phyloP scores from a whole-genome alignment of 2,888 invertebrate species.

The Protophormia terraenovae region DNA sequence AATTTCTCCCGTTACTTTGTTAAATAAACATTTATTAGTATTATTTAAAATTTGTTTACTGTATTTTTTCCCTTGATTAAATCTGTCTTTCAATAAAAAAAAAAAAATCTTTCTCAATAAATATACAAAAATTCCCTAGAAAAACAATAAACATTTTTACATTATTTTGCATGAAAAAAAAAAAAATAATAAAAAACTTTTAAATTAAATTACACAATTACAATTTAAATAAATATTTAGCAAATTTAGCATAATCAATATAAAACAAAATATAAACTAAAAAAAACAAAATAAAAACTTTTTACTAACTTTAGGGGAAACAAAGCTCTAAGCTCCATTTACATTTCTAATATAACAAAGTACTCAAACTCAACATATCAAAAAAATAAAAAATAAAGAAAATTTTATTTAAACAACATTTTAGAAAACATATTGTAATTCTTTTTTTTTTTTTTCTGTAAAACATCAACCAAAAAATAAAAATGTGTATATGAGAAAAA shows the following conservation, averaged over 20 bases:
- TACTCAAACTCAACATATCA: background rate
- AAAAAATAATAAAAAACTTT: conserved; percentile 10
- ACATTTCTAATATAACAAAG: conserved; percentile 38
- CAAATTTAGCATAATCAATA: conserved; percentile 58
- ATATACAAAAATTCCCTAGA: background rate
- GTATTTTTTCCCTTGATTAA: background rate
- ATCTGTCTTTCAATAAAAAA: background rate
- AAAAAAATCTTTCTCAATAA: no score
- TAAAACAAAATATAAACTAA: background rate
- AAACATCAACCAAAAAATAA: background rate
- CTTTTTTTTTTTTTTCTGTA: background rate
- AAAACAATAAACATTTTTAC: conserved; percentile 1
- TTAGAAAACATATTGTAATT: conserved; percentile 47
- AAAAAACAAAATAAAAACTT: background rate
- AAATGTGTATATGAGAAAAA: no score
- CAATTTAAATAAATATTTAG: conserved; percentile 48
- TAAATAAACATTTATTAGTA: no score
- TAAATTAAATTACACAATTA: conserved; percentile 54
- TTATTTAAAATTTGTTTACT: no score
- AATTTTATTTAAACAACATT: conserved; percentile 27
- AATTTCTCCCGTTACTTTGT: no score
- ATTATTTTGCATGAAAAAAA: background rate
- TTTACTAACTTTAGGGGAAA: conserved; percentile 15
- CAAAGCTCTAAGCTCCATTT: conserved; percentile 32
- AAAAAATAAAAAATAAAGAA: background rate